Percentiles rank a stretch among this genome's conserved stretches.
Conservation (phyloP, 2,888 invertebrate genomes). For the Eupithecia pulchellata region DNA sequence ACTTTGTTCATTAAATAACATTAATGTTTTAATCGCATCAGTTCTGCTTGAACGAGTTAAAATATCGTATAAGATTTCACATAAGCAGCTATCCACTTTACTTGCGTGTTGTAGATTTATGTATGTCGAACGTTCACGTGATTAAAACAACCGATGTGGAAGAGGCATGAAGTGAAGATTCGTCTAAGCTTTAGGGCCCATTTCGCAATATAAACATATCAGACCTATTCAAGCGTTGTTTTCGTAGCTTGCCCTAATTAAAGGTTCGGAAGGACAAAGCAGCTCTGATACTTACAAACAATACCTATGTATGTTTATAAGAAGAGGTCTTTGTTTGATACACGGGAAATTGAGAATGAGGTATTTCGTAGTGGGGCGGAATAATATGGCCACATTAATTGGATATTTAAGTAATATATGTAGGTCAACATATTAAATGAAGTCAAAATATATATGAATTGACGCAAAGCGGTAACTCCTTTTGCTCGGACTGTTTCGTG, state of each 20-base stretch:
- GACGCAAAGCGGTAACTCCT: too few species aligned
- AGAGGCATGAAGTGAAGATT: slow-evolving; percentile 1
- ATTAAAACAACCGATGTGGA: background rate
- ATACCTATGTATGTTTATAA: background rate
- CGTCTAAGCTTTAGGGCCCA: background rate
- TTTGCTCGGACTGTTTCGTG: too few species aligned
- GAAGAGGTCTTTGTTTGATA: slow-evolving; percentile 8
- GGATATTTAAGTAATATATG: background rate
- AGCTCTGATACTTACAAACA: background rate
- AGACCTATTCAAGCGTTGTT: slow-evolving; percentile 11
- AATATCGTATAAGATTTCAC: too few species aligned
- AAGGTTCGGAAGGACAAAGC: background rate
- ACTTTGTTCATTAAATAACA: background rate
- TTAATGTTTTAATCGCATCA: too few species aligned
- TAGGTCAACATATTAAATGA: background rate
- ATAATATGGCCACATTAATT: background rate
- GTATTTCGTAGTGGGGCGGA: background rate
- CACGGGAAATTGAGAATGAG: background rate
- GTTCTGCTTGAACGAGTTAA: too few species aligned
- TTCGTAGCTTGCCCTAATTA: slow-evolving; percentile 3
- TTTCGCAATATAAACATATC: slow-evolving; percentile 1
- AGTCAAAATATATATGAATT: too few species aligned
- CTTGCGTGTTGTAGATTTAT: background rate
- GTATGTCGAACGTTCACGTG: background rate
- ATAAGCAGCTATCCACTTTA: too few species aligned